Base-by-base conservation (phyloP, 2,113 vertebrate species). In the Brevimyrus niger region DNA sequence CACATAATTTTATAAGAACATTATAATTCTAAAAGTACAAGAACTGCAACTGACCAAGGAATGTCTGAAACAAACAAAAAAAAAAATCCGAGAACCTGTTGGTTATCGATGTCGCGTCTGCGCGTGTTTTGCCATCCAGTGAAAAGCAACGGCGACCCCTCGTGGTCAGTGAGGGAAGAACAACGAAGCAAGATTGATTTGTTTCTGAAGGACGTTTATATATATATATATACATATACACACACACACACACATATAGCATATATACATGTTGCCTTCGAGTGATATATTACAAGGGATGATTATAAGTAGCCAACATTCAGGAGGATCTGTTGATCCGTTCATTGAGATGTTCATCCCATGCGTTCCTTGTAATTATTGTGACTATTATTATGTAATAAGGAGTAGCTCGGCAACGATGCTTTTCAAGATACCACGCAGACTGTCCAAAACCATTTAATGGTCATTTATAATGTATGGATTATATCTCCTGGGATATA, bases 111-210 rank as follows among this genome's bases (percentile, higher is more conserved):
- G 85, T 55, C 35, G 27, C 27, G 31, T 86, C 2, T 86, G n/a
- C 17, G 46, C 10, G 48, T 51, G 23, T 15, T 35, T 51, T 38
- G 4, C 46, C 38, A 87, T 21, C 10, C 21, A 84, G 46, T 65
- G 88, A 89, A 83, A 91, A 87, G 27, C 90, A 91, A 87, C 86
- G 61, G 85, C 76, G 88, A 61, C 90, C 88, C 88, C 90, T 87
- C 83, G 88, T 91, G 90, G 90, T 84, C 15, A 58, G 44, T 47
- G 58, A 61, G 8, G 2, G 48, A 80, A 86, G 47, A 11, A 27
- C 23, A 84, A n/a, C 5, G 35, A 38, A 76, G 35, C 4, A 76
- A 38, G 69, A 38, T 76, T 38, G 38, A 35, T 38, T 7, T 19
- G 31, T 76, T 76, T 76, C 35, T 76, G 31, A 76, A 15, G 8